A percentile compares a stretch with the other conserved stretches of the same genome.
These are phyloP conservation scores for Amphipyra berbera DNA, from an alignment of 2,888 invertebrate genomes.

Conservation along the genomic window DNA sequence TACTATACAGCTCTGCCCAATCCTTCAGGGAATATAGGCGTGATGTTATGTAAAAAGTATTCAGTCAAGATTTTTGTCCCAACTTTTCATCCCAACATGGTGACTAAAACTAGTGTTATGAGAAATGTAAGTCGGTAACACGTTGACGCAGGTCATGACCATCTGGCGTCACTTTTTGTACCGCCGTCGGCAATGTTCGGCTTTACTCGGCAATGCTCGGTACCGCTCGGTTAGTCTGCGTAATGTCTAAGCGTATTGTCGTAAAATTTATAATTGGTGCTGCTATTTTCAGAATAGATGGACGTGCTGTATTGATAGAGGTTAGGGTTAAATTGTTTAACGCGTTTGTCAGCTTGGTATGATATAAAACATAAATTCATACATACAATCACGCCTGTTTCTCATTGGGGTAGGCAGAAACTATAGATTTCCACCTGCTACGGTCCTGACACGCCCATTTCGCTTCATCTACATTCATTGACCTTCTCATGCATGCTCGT, in stretches of 20 bases:
- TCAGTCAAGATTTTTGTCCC: constrained; percentile 4
- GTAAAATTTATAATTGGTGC: constrained; percentile 48
- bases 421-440: too few species aligned
- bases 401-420: too few species aligned
- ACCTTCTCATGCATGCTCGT: too few species aligned
- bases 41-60: too few species aligned
- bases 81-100: constrained; percentile 27
- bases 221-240: constrained; percentile 46
- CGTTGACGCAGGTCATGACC: constrained; percentile 82
- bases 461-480: too few species aligned
- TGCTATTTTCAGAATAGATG: constrained; percentile 50
- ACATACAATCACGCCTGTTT: too few species aligned
- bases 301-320: constrained; percentile 22
- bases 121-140: constrained; percentile 59
- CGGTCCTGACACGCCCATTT: too few species aligned
- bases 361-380: too few species aligned
- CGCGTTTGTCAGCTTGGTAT: background rate
- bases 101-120: constrained; percentile 55
- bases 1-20: too few species aligned
- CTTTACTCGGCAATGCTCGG: constrained; percentile 35
- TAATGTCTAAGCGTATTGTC: constrained; percentile 56
- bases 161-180: constrained; percentile 73
- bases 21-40: too few species aligned
- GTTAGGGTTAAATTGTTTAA: constrained; percentile 25
- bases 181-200: constrained; percentile 27